Evolutionary conservation across 2,888 invertebrate genomes (phyloP), one percentile per base, ranked within the genome.

Genomic region (Ceriagrion tenellum): DNA sequence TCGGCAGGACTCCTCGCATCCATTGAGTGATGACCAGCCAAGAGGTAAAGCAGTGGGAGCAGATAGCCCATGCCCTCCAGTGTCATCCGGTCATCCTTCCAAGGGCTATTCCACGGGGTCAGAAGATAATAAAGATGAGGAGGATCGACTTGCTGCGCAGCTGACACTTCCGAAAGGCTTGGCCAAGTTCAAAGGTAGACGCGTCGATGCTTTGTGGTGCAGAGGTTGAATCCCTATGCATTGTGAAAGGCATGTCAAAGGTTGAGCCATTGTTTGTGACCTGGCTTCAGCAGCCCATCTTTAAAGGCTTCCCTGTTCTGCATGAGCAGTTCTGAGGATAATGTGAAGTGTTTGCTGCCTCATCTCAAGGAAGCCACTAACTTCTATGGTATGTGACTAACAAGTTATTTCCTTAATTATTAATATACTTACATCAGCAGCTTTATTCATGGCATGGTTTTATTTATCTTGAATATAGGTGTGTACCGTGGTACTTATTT

Each of bases 101-200:
- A 69, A 93, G 47, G 89, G 89, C 35, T 59, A 88, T 95, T 47
- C 95, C 90, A 56, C 56, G 56, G 95, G 81, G 90, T 40, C 95
- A 88, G 95, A 88, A 59, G 95, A 95, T 81, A 90, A 90, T 81
- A 56, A 90, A n/a, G 81, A 95, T 88, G 95, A 95, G 95, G 81
- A 95, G 95, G 90, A 95, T 90, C 40, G 95, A 95, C 91, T 89
- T 95, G 96, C 96, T 26, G 96, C 96, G 16, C 96, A 96, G 95
- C 96, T 96, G 55, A 96, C 96, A 4, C 95, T 95, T 90, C 96
- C 96, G 0, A 96, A 96, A 95, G 96, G 96, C 93, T 95, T 96
- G 63, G 96, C 96, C 47, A 96, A 96, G 95, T 96, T 96, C 95
- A 96, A 96, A 96, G 96, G 95, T 95, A 91, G 89, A 90, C 35